Conservation (phyloP, 2,797 vertebrate species). For the Poeciliopsis presidionis region DNA sequence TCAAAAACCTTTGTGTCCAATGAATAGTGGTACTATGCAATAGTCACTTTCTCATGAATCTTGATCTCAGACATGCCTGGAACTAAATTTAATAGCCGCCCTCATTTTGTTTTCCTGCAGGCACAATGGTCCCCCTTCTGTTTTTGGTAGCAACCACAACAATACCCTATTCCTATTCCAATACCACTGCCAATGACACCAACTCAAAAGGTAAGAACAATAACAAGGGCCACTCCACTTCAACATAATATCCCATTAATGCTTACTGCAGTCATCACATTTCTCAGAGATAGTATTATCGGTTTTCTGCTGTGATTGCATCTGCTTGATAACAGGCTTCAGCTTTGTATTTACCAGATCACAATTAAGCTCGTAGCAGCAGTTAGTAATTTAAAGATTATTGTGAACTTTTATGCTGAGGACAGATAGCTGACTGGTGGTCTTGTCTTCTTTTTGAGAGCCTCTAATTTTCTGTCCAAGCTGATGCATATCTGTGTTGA, state of each 20-base stretch:
- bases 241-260: conserved; percentile 26
- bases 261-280: conserved; percentile 42
- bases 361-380: conserved; percentile 43
- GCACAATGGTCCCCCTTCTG: conserved; percentile 82
- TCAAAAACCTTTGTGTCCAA: conserved; percentile 53
- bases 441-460: conserved; percentile 33
- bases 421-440: conserved; percentile 42
- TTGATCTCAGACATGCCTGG: conserved; percentile 52
- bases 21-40: conserved; percentile 52
- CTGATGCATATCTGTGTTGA: conserved; percentile 59
- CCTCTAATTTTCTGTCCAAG: conserved; percentile 48
- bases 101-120: conserved; percentile 72
- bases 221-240: conserved; percentile 1
- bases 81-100: conserved; percentile 69
- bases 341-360: conserved; percentile 66
- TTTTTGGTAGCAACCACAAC: conserved; percentile 69
- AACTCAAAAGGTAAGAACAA: conserved; percentile 68
- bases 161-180: conserved; percentile 59
- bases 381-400: conserved; percentile 64
- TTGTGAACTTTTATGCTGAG: conserved; percentile 52
- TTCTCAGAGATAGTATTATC: conserved; percentile 39
- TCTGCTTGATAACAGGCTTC: conserved; percentile 57
- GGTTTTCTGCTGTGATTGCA: conserved; percentile 30
- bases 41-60: conserved; percentile 35
- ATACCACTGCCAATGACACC: conserved; percentile 55